Percentiles rank a stretch among this genome's conserved stretches.
These are phyloP conservation scores for Pandemis heparana DNA, from an alignment of 2,888 invertebrate genomes.

Conservation along the genomic window DNA sequence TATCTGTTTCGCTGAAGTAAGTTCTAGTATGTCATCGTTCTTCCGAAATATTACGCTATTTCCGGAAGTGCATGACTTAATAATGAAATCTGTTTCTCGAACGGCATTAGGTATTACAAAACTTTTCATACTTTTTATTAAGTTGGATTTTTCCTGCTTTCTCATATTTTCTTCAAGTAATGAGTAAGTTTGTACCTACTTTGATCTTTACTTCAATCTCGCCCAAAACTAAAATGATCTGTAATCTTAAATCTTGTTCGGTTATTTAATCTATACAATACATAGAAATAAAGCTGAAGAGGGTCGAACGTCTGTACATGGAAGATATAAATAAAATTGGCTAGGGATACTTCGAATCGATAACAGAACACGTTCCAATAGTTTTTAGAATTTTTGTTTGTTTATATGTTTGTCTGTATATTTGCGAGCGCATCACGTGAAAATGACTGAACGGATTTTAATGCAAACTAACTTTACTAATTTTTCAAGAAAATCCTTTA, in stretches of 20 bases:
- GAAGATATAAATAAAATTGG: too few species aligned
- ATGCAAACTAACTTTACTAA: too few species aligned
- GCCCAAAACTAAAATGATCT: neutral
- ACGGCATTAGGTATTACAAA: neutral
- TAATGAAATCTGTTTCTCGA: neutral
- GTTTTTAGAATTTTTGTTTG: too few species aligned
- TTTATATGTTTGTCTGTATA: too few species aligned
- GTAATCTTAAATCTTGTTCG: neutral
- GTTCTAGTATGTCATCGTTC: constrained; percentile 4
- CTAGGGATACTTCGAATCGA: too few species aligned
- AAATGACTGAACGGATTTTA: too few species aligned
- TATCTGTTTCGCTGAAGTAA: neutral
- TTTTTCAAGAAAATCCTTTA: too few species aligned
- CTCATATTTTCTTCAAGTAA: neutral
- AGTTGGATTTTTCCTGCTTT: neutral
- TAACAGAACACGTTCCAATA: too few species aligned
- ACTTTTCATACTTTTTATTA: neutral
- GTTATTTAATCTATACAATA: neutral
- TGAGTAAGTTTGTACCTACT: neutral
- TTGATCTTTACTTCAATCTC: neutral
- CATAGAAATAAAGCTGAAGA: too few species aligned
- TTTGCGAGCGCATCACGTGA: too few species aligned
- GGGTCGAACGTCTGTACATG: too few species aligned
- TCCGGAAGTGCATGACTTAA: constrained; percentile 8
- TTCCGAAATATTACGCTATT: neutral